Evolutionary conservation across 2,888 invertebrate genomes (phyloP).

Genomic region (Tetragonisca angustula): DNA sequence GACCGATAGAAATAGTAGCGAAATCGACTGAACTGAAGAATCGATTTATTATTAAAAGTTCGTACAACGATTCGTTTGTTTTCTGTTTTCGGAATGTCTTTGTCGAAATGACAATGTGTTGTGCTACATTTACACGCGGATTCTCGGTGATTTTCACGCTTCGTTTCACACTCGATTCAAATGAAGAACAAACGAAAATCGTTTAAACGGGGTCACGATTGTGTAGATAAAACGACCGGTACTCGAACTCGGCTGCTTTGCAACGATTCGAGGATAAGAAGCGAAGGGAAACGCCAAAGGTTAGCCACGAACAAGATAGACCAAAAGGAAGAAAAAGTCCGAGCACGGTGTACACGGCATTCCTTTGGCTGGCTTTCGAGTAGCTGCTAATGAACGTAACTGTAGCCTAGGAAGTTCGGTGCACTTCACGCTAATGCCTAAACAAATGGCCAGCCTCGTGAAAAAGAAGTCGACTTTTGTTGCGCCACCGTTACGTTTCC

Average conservation of each 20-base stretch:
- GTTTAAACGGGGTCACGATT: not conserved
- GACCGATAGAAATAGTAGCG: slow-evolving; percentile 11
- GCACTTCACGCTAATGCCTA: slow-evolving; percentile 57
- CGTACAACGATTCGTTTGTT: slow-evolving; percentile 35
- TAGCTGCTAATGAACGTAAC: slow-evolving; percentile 64
- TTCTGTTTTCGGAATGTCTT: not conserved
- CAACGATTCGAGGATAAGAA: not conserved
- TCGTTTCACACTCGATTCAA: slow-evolving; percentile 27
- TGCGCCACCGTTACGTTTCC: slow-evolving; percentile 4
- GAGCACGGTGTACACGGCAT: slow-evolving; percentile 23
- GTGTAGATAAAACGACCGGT: not conserved
- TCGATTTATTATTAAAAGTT: slow-evolving; percentile 36
- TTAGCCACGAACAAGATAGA: slow-evolving; percentile 20
- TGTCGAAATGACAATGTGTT: slow-evolving; percentile 23
- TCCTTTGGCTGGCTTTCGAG: slow-evolving; percentile 49
- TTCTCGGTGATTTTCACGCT: slow-evolving; percentile 58
- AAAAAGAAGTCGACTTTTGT: slow-evolving; percentile 47
- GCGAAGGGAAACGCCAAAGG: slow-evolving; percentile 17
- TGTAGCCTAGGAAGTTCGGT: slow-evolving; percentile 35
- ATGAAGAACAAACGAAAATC: slow-evolving; percentile 35
- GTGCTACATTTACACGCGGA: slow-evolving; percentile 32
- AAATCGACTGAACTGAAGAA: slow-evolving; percentile 10
- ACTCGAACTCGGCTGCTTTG: not conserved
- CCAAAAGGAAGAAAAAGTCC: slow-evolving; percentile 42
- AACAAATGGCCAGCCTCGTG: slow-evolving; percentile 59